Evolutionary conservation across 2,797 vertebrate genomes (phyloP).

Genomic region (Falco columbarius): DNA sequence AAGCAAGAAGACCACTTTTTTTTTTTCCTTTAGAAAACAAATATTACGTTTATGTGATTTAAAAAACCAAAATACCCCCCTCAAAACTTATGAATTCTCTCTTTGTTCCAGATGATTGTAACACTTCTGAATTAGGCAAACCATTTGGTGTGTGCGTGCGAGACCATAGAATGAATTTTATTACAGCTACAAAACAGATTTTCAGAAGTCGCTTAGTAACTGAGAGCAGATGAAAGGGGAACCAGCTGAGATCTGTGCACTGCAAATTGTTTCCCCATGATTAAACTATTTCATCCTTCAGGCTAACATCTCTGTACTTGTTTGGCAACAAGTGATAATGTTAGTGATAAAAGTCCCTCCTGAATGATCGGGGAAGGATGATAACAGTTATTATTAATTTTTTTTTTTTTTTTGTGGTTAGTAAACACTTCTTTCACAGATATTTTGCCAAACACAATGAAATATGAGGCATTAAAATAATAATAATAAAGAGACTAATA

Average conservation of each 20-base stretch:
- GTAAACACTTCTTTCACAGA: background rate
- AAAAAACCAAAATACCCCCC: background rate
- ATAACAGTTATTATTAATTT: conserved; percentile 17
- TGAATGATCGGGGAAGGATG: conserved; percentile 15
- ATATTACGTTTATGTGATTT: background rate
- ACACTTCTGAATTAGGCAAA: background rate
- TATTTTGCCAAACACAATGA: background rate
- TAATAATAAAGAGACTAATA: background rate
- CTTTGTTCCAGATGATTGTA: conserved; percentile 18
- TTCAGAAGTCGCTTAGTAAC: conserved; percentile 62
- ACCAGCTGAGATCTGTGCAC: conserved; percentile 58
- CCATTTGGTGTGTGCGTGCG: conserved; percentile 48
- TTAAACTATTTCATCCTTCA: conserved; percentile 67
- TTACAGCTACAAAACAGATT: conserved; percentile 64
- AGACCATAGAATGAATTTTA: conserved; percentile 64
- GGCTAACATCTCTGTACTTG: conserved; percentile 60
- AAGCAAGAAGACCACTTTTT: background rate
- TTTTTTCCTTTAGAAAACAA: background rate
- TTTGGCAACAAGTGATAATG: conserved; percentile 61
- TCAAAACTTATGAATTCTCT: background rate
- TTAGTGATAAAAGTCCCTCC: conserved; percentile 44
- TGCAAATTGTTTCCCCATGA: conserved; percentile 70
- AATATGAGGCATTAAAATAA: background rate
- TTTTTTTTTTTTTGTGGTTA: background rate
- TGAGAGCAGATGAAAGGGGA: conserved; percentile 63